A percentile compares a stretch with the other conserved stretches of the same genome.
These are phyloP conservation scores for Apamea sordens DNA, from an alignment of 2,888 invertebrate species.

Conservation along the genomic window DNA sequence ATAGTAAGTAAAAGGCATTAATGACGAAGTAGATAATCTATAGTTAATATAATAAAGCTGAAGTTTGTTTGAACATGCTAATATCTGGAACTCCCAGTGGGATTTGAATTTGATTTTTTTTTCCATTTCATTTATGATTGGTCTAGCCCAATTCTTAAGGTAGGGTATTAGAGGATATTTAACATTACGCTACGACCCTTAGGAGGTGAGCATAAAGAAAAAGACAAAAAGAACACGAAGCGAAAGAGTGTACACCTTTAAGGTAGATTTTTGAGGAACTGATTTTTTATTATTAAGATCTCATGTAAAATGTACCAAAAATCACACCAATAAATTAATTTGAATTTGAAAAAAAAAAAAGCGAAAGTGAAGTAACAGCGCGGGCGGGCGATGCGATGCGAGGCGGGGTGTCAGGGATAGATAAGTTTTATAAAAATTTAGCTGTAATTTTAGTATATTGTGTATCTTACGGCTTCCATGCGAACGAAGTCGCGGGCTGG, in stretches of 20 bases:
- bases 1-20: not conserved
- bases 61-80: not conserved
- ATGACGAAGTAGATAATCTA: not conserved
- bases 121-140: not conserved
- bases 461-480: not conserved
- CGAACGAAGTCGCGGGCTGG: too few species aligned
- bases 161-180: not conserved
- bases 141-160: not conserved
- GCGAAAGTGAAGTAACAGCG: not conserved
- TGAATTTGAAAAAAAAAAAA: too few species aligned
- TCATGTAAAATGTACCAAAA: too few species aligned
- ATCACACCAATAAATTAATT: too few species aligned
- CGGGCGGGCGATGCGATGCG: not conserved
- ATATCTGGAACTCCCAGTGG: not conserved
- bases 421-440: not conserved
- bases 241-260: too few species aligned
- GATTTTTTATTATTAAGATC: too few species aligned
- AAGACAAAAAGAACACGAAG: not conserved
- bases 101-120: not conserved
- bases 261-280: too few species aligned
- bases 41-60: not conserved
- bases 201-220: not conserved
- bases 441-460: not conserved
- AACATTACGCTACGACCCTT: not conserved
- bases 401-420: too few species aligned